These are phyloP conservation scores for Hedychridium roseum DNA, from an alignment of 2,888 invertebrate species.

Conservation along the genomic window DNA sequence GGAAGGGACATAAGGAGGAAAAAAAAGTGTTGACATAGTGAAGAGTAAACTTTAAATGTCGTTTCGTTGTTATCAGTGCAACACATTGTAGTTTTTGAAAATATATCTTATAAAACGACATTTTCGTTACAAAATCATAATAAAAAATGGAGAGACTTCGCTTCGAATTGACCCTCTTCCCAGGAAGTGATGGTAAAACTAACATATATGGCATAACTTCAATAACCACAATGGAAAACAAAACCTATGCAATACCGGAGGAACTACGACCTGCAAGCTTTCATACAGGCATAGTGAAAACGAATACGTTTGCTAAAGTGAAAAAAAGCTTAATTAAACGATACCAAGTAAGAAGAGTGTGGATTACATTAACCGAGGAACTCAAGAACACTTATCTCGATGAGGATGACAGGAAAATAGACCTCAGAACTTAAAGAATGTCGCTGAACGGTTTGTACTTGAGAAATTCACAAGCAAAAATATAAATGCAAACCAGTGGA, in stretches of 20 bases:
- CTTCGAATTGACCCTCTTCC: slow-evolving; percentile 20
- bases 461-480: slow-evolving; percentile 6
- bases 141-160: slow-evolving; percentile 23
- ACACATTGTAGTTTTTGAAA: too few species aligned
- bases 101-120: too few species aligned
- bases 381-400: slow-evolving; percentile 21
- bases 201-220: slow-evolving; percentile 17
- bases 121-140: too few species aligned
- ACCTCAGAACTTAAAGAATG: neutral
- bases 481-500: slow-evolving; percentile 2
- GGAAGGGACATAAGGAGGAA: too few species aligned
- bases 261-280: slow-evolving; percentile 19
- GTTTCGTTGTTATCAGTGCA: too few species aligned
- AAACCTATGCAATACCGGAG: slow-evolving; percentile 21
- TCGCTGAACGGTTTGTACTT: neutral
- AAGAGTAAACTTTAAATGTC: too few species aligned
- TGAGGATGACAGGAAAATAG: slow-evolving; percentile 30
- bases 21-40: too few species aligned
- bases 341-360: slow-evolving; percentile 29
- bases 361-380: slow-evolving; percentile 27
- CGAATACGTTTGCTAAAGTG: slow-evolving; percentile 23
- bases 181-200: slow-evolving; percentile 20
- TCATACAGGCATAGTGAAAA: slow-evolving; percentile 17
- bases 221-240: slow-evolving; percentile 19
- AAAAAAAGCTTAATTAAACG: slow-evolving; percentile 31